Conservation (phyloP, 2,797 vertebrate species). For the Lagorchestes hirsutus region DNA sequence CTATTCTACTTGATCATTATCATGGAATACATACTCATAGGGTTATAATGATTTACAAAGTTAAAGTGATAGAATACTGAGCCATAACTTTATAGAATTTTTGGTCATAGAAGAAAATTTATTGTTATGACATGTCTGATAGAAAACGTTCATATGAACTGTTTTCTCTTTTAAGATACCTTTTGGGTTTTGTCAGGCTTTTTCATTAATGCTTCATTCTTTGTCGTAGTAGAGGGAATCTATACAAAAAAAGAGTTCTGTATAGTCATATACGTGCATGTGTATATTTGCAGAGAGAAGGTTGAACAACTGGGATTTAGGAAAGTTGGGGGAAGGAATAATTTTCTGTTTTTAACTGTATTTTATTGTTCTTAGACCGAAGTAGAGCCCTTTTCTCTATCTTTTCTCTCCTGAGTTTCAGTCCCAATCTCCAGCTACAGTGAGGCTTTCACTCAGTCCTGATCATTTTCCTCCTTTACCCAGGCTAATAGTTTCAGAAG, state of each 20-base stretch:
- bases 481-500: background rate
- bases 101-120: background rate
- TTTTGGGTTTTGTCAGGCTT: background rate
- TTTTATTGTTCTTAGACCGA: constrained; percentile 48
- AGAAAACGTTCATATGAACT: background rate
- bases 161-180: background rate
- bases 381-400: background rate
- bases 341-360: constrained; percentile 37
- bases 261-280: background rate
- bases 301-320: background rate
- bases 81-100: background rate
- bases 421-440: background rate
- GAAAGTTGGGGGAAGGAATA: background rate
- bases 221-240: background rate
- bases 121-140: background rate
- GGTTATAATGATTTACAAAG: background rate
- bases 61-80: background rate
- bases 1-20: background rate
- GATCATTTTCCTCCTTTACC: background rate
- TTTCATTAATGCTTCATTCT: background rate
- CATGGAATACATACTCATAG: background rate
- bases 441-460: background rate
- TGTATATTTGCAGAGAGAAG: background rate
- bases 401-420: background rate
- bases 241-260: background rate